Evolutionary conservation across 2,113 vertebrate genomes (phyloP), one percentile per base, ranked within the genome.

Genomic region (Salvator merianae): DNA sequence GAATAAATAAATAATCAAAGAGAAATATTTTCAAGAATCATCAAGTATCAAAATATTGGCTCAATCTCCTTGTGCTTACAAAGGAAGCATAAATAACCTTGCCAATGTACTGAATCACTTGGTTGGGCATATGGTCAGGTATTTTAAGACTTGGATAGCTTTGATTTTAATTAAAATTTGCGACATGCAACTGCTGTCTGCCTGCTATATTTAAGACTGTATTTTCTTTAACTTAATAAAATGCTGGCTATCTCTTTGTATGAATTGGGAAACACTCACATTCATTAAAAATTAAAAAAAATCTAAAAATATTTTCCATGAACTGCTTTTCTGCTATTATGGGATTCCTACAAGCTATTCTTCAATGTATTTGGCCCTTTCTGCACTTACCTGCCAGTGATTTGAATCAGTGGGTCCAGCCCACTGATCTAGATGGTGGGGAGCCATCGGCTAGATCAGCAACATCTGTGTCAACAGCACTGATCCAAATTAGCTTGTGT

Each of bases 91-190:
- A 92, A 85, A 5, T 66, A 85, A 69, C 90, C 74, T 92, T 93
- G 84, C 84, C 85, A 93, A 89, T 91, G 85, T 65, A 85, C 84
- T n/a, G 69, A 94, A 82, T 90, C 90, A 79, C 79, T 87, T 1
- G 22, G 88, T 79, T 87, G 69, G 86, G 89, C 74, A 69, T 87
- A 92, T 90, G 87, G 83, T 79, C 85, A 90, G 82, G 34, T 88
- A 88, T 88, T 94, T 93, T 93, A 91, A 85, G 85, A 81, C 81
- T 91, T 83, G 89, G 86, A 87, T 77, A 87, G 84, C 74, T 83
- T 65, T 86, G 24, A 83, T 85, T 86, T 91, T 89, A 93, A 94
- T 95, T 90, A 92, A 90, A 93, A 81, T 6, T 82, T 89, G 86
- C 86, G 73, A 84, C 84, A 30, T 86, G 59, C 20, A 76, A 74